Conservation (phyloP, 2,888 invertebrate genomes). For the Dermolepida albohirtum region DNA sequence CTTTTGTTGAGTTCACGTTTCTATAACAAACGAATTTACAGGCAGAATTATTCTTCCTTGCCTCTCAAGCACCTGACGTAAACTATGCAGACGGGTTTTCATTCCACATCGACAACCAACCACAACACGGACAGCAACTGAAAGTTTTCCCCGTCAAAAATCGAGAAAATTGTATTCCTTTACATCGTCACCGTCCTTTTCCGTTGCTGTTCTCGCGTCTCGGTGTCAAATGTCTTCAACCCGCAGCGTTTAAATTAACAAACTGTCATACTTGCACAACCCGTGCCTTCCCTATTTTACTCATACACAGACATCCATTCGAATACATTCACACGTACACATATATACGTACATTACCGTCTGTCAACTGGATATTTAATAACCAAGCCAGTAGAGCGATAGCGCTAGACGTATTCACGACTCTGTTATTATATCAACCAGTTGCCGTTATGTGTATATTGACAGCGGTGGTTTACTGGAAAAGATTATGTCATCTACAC, state of each 20-base stretch:
- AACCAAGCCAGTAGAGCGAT: conserved; percentile 44
- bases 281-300: conserved; percentile 47
- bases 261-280: conserved; percentile 57
- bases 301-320: conserved; percentile 1
- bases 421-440: conserved; percentile 47
- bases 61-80: no score
- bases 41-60: no score
- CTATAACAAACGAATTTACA: no score
- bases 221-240: conserved; percentile 53
- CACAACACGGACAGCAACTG: no score
- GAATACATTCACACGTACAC: conserved; percentile 10
- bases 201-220: conserved; percentile 24
- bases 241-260: conserved; percentile 57
- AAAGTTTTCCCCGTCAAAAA: not conserved
- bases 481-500: conserved; percentile 26
- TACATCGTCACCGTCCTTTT: not conserved
- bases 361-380: conserved; percentile 57
- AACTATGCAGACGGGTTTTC: no score
- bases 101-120: no score
- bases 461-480: conserved; percentile 33
- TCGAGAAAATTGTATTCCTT: conserved; percentile 35
- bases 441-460: conserved; percentile 45
- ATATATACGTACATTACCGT: conserved; percentile 33
- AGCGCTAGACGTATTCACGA: conserved; percentile 44
- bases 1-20: no score